A percentile compares a stretch with the other conserved stretches of the same genome.
phyloP scores from a whole-genome alignment of 2,797 vertebrate genomes.

The Enteromius unitaeniatus region DNA sequence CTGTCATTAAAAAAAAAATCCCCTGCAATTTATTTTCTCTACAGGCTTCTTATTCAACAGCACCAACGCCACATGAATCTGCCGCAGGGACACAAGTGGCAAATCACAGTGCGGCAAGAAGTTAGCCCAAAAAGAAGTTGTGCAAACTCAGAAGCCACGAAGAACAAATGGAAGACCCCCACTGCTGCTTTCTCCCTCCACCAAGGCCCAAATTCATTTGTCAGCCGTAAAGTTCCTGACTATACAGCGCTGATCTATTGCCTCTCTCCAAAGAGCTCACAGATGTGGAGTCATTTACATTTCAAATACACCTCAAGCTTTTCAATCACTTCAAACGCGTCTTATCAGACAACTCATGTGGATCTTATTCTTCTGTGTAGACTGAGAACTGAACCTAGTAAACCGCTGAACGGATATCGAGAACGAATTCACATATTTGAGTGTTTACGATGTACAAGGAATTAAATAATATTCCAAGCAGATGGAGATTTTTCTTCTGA shows the following conservation, averaged over 20 bases:
- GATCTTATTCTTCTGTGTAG: constrained; percentile 58
- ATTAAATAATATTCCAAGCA: constrained; percentile 34
- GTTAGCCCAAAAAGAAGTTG: constrained; percentile 66
- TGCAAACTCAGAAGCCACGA: constrained; percentile 68
- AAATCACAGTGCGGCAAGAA: constrained; percentile 62
- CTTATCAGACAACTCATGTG: constrained; percentile 64
- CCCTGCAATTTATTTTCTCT: constrained; percentile 49
- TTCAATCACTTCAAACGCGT: constrained; percentile 65
- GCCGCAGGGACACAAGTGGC: constrained; percentile 57
- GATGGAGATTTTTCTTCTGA: constrained; percentile 17
- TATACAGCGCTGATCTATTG: constrained; percentile 70
- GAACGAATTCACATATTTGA: constrained; percentile 16
- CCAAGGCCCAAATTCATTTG: constrained; percentile 77
- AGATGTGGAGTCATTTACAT: constrained; percentile 67
- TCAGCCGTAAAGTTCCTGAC: constrained; percentile 83
- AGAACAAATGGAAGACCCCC: constrained; percentile 68
- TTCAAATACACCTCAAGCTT: constrained; percentile 66
- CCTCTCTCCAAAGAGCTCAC: constrained; percentile 63
- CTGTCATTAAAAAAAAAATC: constrained; percentile 25
- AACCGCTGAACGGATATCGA: constrained; percentile 17
- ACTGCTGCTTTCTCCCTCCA: constrained; percentile 65
- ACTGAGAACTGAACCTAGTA: constrained; percentile 41
- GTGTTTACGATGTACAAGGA: neutral
- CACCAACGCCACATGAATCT: constrained; percentile 61
- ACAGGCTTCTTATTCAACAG: constrained; percentile 55